A percentile compares a stretch with the other conserved stretches of the same genome.
These are phyloP conservation scores for Bombylius discolor DNA, from an alignment of 2,888 invertebrate species.

Conservation along the genomic window DNA sequence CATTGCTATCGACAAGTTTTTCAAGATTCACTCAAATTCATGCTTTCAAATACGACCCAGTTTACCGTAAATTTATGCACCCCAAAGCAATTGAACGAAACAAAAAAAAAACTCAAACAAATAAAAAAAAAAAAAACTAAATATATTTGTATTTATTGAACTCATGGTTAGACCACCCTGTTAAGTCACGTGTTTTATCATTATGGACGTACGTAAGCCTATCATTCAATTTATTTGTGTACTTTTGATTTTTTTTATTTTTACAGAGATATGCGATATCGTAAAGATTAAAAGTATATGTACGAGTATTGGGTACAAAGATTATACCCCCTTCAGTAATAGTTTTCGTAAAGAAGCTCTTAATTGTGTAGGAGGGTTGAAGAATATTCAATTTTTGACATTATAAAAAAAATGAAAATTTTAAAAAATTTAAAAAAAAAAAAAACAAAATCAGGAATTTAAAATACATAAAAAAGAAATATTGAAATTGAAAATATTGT, in stretches of 20 bases:
- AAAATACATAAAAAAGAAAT: too few relatives aligned
- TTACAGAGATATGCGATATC: background rate
- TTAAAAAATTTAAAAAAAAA: background rate
- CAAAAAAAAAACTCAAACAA: too few relatives aligned
- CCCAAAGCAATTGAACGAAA: background rate
- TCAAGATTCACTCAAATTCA: background rate
- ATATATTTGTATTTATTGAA: too few relatives aligned
- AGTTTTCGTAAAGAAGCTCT: background rate
- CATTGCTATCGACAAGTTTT: background rate
- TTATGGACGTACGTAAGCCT: constrained; percentile 4
- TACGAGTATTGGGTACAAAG: background rate
- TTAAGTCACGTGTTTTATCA: constrained; percentile 8
- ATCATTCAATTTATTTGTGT: background rate
- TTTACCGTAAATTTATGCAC: background rate
- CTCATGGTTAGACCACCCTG: constrained; percentile 1
- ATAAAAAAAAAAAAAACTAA: too few relatives aligned
- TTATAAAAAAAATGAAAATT: background rate
- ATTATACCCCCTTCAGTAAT: background rate
- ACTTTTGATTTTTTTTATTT: too few relatives aligned
- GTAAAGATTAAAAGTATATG: background rate
- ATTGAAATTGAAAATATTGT: background rate
- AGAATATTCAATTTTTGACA: background rate
- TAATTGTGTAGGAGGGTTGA: background rate
- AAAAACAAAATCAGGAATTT: background rate
- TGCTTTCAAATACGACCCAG: background rate